These are phyloP conservation scores for Xenus cinereus DNA, from an alignment of 2,113 vertebrate genomes.

Conservation along the genomic window DNA sequence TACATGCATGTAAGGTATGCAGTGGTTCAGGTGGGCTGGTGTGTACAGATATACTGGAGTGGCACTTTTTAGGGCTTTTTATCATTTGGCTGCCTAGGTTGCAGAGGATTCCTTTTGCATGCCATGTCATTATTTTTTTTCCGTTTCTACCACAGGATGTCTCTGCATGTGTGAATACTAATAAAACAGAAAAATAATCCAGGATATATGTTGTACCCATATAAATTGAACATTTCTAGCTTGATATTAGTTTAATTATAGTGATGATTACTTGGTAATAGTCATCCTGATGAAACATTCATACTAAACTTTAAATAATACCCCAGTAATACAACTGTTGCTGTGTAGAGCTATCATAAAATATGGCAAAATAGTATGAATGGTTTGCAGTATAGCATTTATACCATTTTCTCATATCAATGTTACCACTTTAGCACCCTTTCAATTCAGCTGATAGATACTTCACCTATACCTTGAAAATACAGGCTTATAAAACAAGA, in stretches of 20 bases:
- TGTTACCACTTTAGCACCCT: not conserved
- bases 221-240: not conserved
- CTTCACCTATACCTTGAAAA: not conserved
- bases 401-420: not conserved
- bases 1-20: accelerated
- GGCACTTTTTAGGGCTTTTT: not conserved
- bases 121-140: not conserved
- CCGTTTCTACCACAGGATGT: not conserved
- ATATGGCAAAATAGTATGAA: not conserved
- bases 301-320: not conserved
- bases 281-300: not conserved
- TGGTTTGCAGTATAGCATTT: not conserved
- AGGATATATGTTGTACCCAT: not conserved
- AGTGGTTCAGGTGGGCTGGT: not conserved
- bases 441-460: not conserved
- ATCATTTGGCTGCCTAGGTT: not conserved
- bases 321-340: not conserved
- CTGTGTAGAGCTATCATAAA: not conserved
- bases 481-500: not conserved
- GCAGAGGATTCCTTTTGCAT: not conserved
- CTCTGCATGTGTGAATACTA: not conserved
- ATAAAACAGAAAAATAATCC: not conserved
- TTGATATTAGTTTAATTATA: not conserved
- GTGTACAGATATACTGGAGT: not conserved
- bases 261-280: not conserved